phyloP scores from a whole-genome alignment of 2,888 invertebrate genomes.

The Nymphalis polychloros region DNA sequence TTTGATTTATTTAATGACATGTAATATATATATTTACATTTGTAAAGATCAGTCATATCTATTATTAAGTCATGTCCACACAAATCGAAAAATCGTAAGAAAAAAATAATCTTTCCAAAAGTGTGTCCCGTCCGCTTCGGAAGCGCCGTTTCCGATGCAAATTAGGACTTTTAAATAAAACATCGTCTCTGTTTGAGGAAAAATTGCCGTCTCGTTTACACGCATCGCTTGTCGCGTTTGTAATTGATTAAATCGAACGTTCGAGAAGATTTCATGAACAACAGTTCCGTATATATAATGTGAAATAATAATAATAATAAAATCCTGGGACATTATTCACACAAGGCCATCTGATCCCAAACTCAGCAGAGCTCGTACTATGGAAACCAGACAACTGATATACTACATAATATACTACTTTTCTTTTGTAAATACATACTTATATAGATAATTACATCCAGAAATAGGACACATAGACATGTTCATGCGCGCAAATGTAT shows the following conservation, averaged over 20 bases:
- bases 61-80: not conserved
- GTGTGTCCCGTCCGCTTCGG: constrained; percentile 8
- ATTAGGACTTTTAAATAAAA: constrained; percentile 43
- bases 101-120: constrained; percentile 23
- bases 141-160: constrained; percentile 37
- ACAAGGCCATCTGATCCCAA: no score
- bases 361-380: no score
- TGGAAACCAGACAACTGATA: no score
- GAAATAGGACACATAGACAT: no score
- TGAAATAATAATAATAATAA: no score
- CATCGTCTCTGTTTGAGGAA: constrained; percentile 32
- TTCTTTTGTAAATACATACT: no score
- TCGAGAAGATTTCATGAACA: not conserved
- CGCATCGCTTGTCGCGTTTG: constrained; percentile 1
- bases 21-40: no score
- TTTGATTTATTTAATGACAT: no score
- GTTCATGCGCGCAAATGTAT: no score
- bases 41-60: not conserved
- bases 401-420: no score
- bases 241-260: constrained; percentile 21
- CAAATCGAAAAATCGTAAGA: constrained; percentile 15
- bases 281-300: not conserved
- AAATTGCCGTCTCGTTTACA: constrained; percentile 16
- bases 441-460: no score
- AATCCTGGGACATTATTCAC: no score